phyloP scores from a whole-genome alignment of 2,888 invertebrate species.

The Acanthoscelides obtectus region DNA sequence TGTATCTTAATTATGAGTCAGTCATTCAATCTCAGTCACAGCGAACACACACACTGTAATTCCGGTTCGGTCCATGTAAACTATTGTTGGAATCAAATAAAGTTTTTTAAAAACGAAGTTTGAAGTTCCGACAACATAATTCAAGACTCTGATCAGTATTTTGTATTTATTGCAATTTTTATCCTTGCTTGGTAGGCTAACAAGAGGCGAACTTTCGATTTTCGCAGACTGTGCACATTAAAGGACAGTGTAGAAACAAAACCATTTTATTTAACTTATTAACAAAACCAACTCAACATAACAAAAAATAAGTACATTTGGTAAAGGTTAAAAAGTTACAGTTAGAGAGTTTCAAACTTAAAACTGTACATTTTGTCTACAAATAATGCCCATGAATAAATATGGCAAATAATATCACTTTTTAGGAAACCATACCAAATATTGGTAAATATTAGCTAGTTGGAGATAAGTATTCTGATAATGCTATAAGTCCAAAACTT shows the following conservation, averaged over 20 bases:
- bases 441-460: neutral
- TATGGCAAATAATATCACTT: neutral
- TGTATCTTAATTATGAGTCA: too few species aligned
- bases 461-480: conserved; percentile 42
- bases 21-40: too few species aligned
- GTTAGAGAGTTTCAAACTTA: neutral
- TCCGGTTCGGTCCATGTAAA: too few species aligned
- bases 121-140: too few species aligned
- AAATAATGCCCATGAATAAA: neutral
- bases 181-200: too few species aligned
- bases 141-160: too few species aligned
- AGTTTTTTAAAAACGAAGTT: too few species aligned
- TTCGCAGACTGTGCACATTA: too few species aligned
- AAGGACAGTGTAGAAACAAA: neutral
- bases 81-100: too few species aligned
- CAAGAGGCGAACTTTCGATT: too few species aligned
- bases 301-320: neutral
- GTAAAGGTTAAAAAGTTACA: neutral
- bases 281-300: neutral
- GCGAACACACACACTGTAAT: too few species aligned
- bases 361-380: neutral
- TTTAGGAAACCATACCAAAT: neutral
- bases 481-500: conserved; percentile 63
- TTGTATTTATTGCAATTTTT: too few species aligned
- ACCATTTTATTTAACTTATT: neutral